Evolutionary conservation across 2,113 vertebrate species (phyloP).

Genomic region (Collichthys lucidus): DNA sequence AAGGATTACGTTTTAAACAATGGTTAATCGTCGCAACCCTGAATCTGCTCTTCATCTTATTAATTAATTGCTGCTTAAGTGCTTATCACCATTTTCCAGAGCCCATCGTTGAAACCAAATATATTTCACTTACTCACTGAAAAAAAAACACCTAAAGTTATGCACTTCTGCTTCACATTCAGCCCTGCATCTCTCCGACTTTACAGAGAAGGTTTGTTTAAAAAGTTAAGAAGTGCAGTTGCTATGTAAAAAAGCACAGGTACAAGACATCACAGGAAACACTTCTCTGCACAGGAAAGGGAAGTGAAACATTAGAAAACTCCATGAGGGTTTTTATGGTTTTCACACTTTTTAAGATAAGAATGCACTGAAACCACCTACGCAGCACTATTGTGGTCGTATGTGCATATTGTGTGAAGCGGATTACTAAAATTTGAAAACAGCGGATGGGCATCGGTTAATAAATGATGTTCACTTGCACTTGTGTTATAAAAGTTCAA

Average conservation of each 20-base stretch:
- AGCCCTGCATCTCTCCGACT: neutral
- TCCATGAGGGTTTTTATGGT: neutral
- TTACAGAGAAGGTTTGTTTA: neutral
- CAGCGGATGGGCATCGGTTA: neutral
- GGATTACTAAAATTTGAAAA: neutral
- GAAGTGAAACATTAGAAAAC: conserved; percentile 13
- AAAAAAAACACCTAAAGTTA: neutral
- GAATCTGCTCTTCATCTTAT: no score
- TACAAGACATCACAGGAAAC: conserved; percentile 20
- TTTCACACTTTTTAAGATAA: conserved; percentile 29
- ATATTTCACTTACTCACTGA: no score
- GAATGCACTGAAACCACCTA: neutral
- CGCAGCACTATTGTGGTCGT: conserved; percentile 7
- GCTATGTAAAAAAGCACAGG: neutral
- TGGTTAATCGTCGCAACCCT: no score
- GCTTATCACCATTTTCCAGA: no score
- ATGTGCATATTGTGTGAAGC: neutral
- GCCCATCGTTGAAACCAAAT: no score
- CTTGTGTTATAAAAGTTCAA: neutral
- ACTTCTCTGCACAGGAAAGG: conserved; percentile 25
- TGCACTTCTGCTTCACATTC: neutral
- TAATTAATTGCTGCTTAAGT: no score
- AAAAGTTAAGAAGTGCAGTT: neutral
- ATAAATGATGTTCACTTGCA: neutral
- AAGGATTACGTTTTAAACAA: no score